Conservation (phyloP, 2,888 invertebrate species). For the Dinocampus coccinellae region DNA sequence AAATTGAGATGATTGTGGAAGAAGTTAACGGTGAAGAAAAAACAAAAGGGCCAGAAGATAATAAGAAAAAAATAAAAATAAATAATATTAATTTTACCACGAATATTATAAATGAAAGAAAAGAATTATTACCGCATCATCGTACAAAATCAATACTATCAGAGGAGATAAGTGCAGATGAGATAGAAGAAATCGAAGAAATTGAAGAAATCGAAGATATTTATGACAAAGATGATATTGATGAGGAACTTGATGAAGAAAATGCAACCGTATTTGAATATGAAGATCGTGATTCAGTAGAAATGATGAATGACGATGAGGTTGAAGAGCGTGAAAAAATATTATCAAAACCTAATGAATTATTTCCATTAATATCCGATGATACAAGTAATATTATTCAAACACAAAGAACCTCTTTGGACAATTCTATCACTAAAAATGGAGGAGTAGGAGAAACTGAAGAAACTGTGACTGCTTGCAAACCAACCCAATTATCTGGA, state of each 20-base stretch:
- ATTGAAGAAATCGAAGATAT: too few relatives aligned
- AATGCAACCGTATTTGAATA: slow-evolving; percentile 54
- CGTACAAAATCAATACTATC: background rate
- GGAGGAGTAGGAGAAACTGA: slow-evolving; percentile 29
- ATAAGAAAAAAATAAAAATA: slow-evolving; percentile 35
- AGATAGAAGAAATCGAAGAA: slow-evolving; percentile 65
- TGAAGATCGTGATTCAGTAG: slow-evolving; percentile 61
- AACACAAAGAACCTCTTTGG: background rate
- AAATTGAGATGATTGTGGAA: slow-evolving; percentile 47
- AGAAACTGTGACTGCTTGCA: slow-evolving; percentile 27
- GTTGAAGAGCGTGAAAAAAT: slow-evolving; percentile 7
- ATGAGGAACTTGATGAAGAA: slow-evolving; percentile 63
- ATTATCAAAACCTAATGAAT: background rate
- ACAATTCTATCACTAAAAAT: slow-evolving; percentile 44
- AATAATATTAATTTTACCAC: slow-evolving; percentile 39
- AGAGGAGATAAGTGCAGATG: slow-evolving; percentile 28
- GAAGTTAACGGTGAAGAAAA: slow-evolving; percentile 47
- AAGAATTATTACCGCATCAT: background rate
- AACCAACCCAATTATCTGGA: slow-evolving; percentile 32
- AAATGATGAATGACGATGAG: slow-evolving; percentile 57
- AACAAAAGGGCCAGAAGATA: slow-evolving; percentile 39
- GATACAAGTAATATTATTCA: background rate
- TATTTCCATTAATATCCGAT: background rate
- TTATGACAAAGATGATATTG: slow-evolving; percentile 68
- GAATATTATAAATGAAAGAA: slow-evolving; percentile 33